phyloP scores from a whole-genome alignment of 2,888 invertebrate genomes.

The Enchytraeus crypticus region DNA sequence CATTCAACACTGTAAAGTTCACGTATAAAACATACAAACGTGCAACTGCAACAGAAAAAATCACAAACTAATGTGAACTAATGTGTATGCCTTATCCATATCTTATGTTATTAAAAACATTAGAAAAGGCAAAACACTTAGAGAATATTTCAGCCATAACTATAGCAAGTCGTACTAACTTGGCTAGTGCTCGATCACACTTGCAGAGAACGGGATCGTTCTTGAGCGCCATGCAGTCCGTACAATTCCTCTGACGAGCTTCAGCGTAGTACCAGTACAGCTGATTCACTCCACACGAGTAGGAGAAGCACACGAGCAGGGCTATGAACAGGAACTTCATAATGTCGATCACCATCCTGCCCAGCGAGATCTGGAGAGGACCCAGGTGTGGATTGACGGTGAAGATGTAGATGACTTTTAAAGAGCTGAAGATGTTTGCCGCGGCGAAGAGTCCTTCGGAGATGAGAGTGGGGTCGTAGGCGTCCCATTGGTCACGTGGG shows the following conservation, averaged over 20 bases:
- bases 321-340: conserved; percentile 87
- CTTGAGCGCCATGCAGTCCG: conserved; percentile 1
- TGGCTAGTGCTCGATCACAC: conserved; percentile 15
- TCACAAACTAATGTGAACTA: no score
- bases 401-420: conserved; percentile 83
- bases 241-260: conserved; percentile 21
- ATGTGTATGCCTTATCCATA: no score
- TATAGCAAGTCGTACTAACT: no score
- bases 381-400: conserved; percentile 87
- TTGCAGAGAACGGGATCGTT: conserved; percentile 5
- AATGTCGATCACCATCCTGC: conserved; percentile 67
- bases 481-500: conserved; percentile 80
- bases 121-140: no score
- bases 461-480: conserved; percentile 96
- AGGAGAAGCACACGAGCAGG: conserved; percentile 67
- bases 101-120: no score
- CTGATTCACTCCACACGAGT: conserved; percentile 84
- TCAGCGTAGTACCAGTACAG: conserved; percentile 68
- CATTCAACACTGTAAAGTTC: no score
- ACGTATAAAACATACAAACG: no score
- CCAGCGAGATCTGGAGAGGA: conserved; percentile 81
- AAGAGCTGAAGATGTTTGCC: conserved; percentile 87
- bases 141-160: no score
- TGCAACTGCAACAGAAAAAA: no score
- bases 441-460: conserved; percentile 73